A percentile compares a stretch with the other conserved stretches of the same genome.
These are phyloP conservation scores for Acanthurus lineatus DNA, from an alignment of 2,797 vertebrate genomes.

Conservation along the genomic window DNA sequence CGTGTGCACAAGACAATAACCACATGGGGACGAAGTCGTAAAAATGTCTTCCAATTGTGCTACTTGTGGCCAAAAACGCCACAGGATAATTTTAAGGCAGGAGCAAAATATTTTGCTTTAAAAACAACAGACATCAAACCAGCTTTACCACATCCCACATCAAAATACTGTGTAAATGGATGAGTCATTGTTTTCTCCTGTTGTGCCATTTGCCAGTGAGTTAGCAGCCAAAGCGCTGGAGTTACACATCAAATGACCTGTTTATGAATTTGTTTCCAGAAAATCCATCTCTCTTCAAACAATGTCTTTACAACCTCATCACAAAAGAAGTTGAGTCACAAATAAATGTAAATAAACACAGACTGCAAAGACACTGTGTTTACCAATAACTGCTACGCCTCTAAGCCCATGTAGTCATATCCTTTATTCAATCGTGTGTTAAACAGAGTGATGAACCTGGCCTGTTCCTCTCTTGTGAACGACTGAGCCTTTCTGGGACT, in stretches of 20 bases:
- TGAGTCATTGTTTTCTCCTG: slow-evolving; percentile 4
- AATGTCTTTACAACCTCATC: slow-evolving; percentile 2
- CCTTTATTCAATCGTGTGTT: too few relatives aligned
- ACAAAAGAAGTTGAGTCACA: too few relatives aligned
- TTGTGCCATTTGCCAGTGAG: slow-evolving; percentile 18
- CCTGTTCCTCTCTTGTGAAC: too few relatives aligned
- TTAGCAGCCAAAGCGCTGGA: slow-evolving; percentile 24
- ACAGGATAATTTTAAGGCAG: neutral
- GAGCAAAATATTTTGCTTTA: neutral
- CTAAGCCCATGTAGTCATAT: too few relatives aligned
- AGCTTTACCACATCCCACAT: neutral
- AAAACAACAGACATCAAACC: slow-evolving; percentile 22
- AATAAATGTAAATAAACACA: too few relatives aligned
- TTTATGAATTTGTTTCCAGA: slow-evolving; percentile 4
- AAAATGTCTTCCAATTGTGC: neutral
- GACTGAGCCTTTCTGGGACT: too few relatives aligned
- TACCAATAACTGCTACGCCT: too few relatives aligned
- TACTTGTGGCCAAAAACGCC: neutral
- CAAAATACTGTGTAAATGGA: slow-evolving; percentile 5
- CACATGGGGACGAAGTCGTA: neutral
- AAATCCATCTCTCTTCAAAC: slow-evolving; percentile 34
- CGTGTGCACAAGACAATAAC: neutral
- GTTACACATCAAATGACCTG: slow-evolving; percentile 26
- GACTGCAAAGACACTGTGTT: too few relatives aligned
- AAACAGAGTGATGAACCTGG: too few relatives aligned